Percentiles rank a stretch among this genome's conserved stretches.
Evolutionary conservation across 2,888 invertebrate species (phyloP).

Genomic region (Tolmerus cingulatus): DNA sequence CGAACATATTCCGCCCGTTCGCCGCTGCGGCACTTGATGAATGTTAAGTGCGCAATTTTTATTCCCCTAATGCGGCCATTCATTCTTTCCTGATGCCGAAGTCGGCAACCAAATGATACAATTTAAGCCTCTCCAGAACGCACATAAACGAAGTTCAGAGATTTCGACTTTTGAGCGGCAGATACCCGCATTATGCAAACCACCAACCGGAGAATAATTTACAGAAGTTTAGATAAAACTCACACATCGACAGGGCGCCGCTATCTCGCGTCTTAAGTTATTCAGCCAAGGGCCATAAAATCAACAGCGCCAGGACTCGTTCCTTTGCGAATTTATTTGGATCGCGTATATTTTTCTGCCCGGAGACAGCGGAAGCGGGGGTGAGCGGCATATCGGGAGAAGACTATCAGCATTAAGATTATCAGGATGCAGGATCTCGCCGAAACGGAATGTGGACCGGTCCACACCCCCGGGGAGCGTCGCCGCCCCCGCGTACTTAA

Average conservation of each 20-base stretch:
- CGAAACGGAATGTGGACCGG: neutral
- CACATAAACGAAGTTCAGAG: conserved; percentile 33
- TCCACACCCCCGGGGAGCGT: neutral
- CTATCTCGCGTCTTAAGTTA: conserved; percentile 36
- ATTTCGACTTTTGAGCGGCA: conserved; percentile 29
- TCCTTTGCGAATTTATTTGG: conserved; percentile 33
- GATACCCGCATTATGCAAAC: conserved; percentile 43
- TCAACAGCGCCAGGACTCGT: conserved; percentile 33
- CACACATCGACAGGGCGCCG: conserved; percentile 32
- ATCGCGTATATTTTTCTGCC: conserved; percentile 10
- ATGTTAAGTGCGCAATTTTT: conserved; percentile 43
- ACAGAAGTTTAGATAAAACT: conserved; percentile 43
- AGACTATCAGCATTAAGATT: conserved; percentile 31
- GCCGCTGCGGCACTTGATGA: conserved; percentile 16
- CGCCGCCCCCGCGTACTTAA: neutral
- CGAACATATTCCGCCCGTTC: conserved; percentile 3
- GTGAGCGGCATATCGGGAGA: neutral
- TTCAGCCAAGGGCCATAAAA: conserved; percentile 40
- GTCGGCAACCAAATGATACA: conserved; percentile 40
- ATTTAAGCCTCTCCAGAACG: conserved; percentile 31
- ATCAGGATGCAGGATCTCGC: conserved; percentile 1
- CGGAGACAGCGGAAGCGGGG: neutral
- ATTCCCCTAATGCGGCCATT: conserved; percentile 41
- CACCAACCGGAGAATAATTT: conserved; percentile 43
- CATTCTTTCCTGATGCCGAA: conserved; percentile 31